Evolutionary conservation across 2,888 invertebrate species (phyloP).

Genomic region (Poecilus cupreus): DNA sequence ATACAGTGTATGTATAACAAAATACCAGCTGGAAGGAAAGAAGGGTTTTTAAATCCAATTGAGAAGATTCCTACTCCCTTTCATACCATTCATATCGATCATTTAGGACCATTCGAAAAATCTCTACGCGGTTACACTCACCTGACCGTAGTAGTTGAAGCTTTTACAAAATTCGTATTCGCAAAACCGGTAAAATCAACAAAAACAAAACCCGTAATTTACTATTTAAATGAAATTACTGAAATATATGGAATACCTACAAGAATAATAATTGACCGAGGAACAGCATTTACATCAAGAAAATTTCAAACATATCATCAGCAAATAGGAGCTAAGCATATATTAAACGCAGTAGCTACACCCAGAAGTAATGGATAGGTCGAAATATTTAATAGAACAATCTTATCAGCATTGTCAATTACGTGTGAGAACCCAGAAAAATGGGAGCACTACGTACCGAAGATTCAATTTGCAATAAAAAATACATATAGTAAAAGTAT

Average conservation of each 20-base stretch:
- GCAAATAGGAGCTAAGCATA: too few species aligned
- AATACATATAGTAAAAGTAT: too few species aligned
- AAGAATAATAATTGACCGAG: neutral
- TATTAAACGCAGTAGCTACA: too few species aligned
- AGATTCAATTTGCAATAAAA: too few species aligned
- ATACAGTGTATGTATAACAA: neutral
- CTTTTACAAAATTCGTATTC: neutral
- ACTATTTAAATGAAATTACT: neutral
- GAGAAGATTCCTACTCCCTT: neutral
- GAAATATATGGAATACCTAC: neutral
- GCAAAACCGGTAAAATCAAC: too few species aligned
- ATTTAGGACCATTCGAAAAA: neutral
- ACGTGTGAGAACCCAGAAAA: too few species aligned
- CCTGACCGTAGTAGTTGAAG: neutral
- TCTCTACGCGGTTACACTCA: neutral
- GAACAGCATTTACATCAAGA: neutral
- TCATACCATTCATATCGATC: neutral
- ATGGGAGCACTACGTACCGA: too few species aligned
- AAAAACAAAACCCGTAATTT: neutral
- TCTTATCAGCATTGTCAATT: too few species aligned
- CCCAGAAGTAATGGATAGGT: too few species aligned
- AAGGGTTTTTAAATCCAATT: neutral
- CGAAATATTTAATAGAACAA: too few species aligned
- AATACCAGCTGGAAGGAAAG: neutral
- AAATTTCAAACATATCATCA: too few species aligned